A percentile compares a stretch with the other conserved stretches of the same genome.
These are phyloP conservation scores for Smutsia gigantea DNA, from an alignment of 2,797 vertebrate species.

Conservation along the genomic window DNA sequence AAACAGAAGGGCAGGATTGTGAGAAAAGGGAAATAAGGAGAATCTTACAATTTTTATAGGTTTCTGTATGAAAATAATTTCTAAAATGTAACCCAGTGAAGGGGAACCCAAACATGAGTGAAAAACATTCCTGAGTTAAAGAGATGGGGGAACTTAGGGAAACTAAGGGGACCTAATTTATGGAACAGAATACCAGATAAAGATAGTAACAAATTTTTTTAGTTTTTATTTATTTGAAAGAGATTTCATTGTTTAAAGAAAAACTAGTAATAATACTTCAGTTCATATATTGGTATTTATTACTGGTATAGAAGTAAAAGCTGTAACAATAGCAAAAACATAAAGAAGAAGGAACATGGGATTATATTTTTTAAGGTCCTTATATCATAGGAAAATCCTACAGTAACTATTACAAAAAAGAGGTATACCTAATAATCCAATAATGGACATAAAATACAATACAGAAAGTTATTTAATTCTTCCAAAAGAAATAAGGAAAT, in stretches of 20 bases:
- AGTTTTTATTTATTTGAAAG: background rate
- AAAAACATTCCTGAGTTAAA: background rate
- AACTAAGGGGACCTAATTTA: background rate
- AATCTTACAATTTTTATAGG: background rate
- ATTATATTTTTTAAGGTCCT: background rate
- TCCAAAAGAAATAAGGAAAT: background rate
- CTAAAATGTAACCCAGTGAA: background rate
- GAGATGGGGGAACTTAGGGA: background rate
- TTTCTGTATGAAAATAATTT: background rate
- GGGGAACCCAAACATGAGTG: background rate
- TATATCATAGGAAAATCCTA: background rate
- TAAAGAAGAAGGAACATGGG: background rate
- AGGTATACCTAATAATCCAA: background rate
- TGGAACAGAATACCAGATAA: background rate
- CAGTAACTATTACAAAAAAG: background rate
- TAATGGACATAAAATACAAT: background rate
- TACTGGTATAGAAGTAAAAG: background rate
- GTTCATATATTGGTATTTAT: background rate
- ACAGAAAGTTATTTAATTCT: background rate
- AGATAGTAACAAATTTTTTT: background rate
- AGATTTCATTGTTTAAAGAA: background rate
- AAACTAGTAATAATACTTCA: background rate
- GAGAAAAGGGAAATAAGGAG: background rate
- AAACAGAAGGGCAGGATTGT: background rate
- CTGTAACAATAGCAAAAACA: background rate